A percentile compares a stretch with the other conserved stretches of the same genome.
These are phyloP conservation scores for Phaenicophaeus curvirostris DNA, from an alignment of 2,797 vertebrate genomes.

Conservation along the genomic window DNA sequence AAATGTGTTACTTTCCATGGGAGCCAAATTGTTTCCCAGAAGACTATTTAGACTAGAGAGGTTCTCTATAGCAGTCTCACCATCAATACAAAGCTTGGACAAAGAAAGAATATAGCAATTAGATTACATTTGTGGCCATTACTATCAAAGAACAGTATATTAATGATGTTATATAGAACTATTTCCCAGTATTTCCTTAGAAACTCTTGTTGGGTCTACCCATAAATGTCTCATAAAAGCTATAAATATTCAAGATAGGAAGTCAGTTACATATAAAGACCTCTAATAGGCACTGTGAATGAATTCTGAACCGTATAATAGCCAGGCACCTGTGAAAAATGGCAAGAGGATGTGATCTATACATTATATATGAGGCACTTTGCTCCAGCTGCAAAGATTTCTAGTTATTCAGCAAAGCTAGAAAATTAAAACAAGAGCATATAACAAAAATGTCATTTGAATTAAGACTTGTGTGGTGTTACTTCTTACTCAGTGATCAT, in stretches of 20 bases:
- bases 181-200: conserved; percentile 70
- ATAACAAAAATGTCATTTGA: conserved; percentile 19
- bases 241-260: conserved; percentile 75
- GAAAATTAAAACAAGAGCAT: conserved; percentile 45
- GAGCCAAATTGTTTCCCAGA: conserved; percentile 49
- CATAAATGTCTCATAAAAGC: conserved; percentile 71
- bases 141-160: conserved; percentile 57
- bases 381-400: conserved; percentile 59
- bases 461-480: background rate
- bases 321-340: conserved; percentile 71
- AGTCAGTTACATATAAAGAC: conserved; percentile 70
- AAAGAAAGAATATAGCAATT: conserved; percentile 46
- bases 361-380: conserved; percentile 69
- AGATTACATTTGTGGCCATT: conserved; percentile 62
- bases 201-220: conserved; percentile 69
- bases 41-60: conserved; percentile 13
- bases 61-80: background rate
- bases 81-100: conserved; percentile 33
- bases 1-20: background rate
- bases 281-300: conserved; percentile 69
- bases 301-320: conserved; percentile 64
- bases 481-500: conserved; percentile 13
- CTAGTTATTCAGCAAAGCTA: conserved; percentile 8
- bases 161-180: conserved; percentile 65
- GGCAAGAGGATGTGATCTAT: conserved; percentile 67